A percentile compares a stretch with the other conserved stretches of the same genome.
These are phyloP conservation scores for Arrhamphus sclerolepis DNA, from an alignment of 2,797 vertebrate genomes.

Conservation along the genomic window DNA sequence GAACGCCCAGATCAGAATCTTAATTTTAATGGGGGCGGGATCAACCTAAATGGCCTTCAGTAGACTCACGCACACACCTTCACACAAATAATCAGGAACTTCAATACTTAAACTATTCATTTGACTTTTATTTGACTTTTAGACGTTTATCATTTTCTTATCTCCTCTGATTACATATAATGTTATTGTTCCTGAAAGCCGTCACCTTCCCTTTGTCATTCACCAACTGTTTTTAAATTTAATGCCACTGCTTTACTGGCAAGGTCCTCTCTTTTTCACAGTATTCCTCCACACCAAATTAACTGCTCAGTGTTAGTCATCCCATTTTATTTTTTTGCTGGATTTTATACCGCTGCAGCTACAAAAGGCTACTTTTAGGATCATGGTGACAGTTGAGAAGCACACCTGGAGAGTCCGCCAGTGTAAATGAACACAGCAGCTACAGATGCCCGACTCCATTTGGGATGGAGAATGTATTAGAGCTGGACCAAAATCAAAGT, in stretches of 20 bases:
- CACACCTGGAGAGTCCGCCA: too few relatives aligned
- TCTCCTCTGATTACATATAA: slow-evolving; percentile 42
- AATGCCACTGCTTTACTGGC: slow-evolving; percentile 17
- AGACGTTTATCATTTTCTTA: background rate
- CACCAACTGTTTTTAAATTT: slow-evolving; percentile 24
- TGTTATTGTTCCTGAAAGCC: slow-evolving; percentile 50
- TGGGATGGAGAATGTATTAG: too few relatives aligned
- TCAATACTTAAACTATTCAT: slow-evolving; percentile 6
- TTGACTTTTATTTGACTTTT: slow-evolving; percentile 3
- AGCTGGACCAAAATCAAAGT: too few relatives aligned
- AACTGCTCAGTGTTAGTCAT: too few relatives aligned
- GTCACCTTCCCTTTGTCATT: slow-evolving; percentile 44
- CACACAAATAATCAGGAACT: slow-evolving; percentile 7
- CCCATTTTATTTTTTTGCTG: slow-evolving; percentile 1
- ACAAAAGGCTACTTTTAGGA: too few relatives aligned
- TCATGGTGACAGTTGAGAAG: too few relatives aligned
- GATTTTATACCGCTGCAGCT: background rate
- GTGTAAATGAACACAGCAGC: too few relatives aligned
- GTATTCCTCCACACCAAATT: slow-evolving; percentile 1
- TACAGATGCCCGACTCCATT: too few relatives aligned
- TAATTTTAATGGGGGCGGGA: too few relatives aligned
- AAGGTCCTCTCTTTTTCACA: background rate
- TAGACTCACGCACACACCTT: background rate
- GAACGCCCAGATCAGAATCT: too few relatives aligned
- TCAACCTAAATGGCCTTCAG: slow-evolving; percentile 22